A percentile compares a stretch with the other conserved stretches of the same genome.
Evolutionary conservation across 2,113 vertebrate species (phyloP).

Genomic region (Gasterosteus nipponicus): DNA sequence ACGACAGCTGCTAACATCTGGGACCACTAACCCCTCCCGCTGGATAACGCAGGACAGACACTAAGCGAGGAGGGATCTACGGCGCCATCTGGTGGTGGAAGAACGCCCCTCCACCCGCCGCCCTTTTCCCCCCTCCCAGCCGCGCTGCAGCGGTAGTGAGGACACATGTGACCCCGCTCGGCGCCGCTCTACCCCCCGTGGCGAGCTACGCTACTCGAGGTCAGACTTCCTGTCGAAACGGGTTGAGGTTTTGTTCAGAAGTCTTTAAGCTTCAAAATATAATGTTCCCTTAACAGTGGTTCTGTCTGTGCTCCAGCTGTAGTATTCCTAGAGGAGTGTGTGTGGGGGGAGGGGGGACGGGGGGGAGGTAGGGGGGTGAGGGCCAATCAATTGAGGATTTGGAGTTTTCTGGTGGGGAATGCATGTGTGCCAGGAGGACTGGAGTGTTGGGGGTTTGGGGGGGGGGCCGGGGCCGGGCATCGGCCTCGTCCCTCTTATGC

Average conservation of each 20-base stretch:
- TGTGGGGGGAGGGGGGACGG: conserved; percentile 53
- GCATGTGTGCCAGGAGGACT: conserved; percentile 39
- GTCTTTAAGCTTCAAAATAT: conserved; percentile 52
- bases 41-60: conserved; percentile 49
- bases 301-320: conserved; percentile 83
- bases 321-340: conserved; percentile 82
- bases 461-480: neutral
- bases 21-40: conserved; percentile 61
- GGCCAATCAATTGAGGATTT: conserved; percentile 86
- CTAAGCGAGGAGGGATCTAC: conserved; percentile 38
- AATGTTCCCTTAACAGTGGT: conserved; percentile 76
- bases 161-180: conserved; percentile 31
- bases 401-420: conserved; percentile 56
- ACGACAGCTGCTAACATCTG: conserved; percentile 59
- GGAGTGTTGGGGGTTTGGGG: too few species aligned
- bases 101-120: conserved; percentile 27
- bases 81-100: conserved; percentile 58
- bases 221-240: conserved; percentile 19
- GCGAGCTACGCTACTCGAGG: conserved; percentile 43
- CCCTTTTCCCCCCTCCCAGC: conserved; percentile 52
- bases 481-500: conserved; percentile 82
- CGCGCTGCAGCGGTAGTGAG: conserved; percentile 31
- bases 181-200: conserved; percentile 45
- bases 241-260: conserved; percentile 51
- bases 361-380: conserved; percentile 87